phyloP scores from a whole-genome alignment of 1,140 invertebrate genomes.

The Diploscapter pachys region DNA sequence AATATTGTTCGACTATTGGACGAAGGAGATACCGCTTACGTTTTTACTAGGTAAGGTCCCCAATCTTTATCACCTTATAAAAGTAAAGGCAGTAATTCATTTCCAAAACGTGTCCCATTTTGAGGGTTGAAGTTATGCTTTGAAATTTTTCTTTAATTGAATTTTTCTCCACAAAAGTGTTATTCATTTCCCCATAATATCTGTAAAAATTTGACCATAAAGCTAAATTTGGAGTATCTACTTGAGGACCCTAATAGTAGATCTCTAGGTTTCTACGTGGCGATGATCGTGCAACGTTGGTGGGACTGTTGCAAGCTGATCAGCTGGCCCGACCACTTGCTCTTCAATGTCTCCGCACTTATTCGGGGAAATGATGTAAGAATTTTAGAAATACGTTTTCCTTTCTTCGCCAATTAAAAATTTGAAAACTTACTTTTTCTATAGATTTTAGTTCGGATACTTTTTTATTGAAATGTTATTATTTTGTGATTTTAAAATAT shows the following conservation, averaged over 20 bases:
- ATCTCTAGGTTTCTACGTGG: constrained; percentile 48
- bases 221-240: too few relatives aligned
- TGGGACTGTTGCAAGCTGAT: constrained; percentile 51
- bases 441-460: not conserved
- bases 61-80: too few relatives aligned
- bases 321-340: constrained; percentile 41
- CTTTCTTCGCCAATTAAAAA: too few relatives aligned
- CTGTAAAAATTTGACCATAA: too few relatives aligned
- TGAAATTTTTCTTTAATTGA: too few relatives aligned
- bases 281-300: constrained; percentile 50
- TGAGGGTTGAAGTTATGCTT: too few relatives aligned
- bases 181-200: too few relatives aligned
- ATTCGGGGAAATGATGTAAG: constrained; percentile 40
- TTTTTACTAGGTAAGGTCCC: constrained; percentile 32
- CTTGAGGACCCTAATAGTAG: constrained; percentile 1
- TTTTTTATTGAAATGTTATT: not conserved
- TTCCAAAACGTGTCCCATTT: too few relatives aligned
- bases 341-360: constrained; percentile 40
- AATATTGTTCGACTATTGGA: constrained; percentile 40
- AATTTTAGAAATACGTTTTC: not conserved
- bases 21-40: constrained; percentile 47
- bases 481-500: not conserved
- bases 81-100: too few relatives aligned
- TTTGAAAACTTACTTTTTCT: not conserved
- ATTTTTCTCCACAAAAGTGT: too few relatives aligned